Evolutionary conservation across 1,140 invertebrate genomes (phyloP), one percentile per base, ranked within the genome.

Genomic region (Subanguina moxae): DNA sequence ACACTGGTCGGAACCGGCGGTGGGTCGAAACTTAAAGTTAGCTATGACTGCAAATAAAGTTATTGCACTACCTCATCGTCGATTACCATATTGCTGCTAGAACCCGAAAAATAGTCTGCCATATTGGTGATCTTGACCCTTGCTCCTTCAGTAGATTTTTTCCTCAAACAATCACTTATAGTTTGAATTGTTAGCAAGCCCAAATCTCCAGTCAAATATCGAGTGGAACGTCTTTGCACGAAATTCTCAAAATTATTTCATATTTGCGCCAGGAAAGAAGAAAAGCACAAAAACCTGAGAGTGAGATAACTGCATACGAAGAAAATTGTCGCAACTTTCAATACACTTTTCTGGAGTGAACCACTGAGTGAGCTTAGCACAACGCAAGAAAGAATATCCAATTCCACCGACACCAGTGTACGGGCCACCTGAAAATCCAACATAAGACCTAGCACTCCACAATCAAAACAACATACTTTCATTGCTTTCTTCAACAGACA

Each of bases 81-180:
- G 19, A 74, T 74, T 21, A 57, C 65, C 42, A 46, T 23, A 38
- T 77, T 74, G 56, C 77, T 77, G 8, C 72, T 74, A 38, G 58
- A 30, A 0, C 25, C 1, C 0, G 27, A 45, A 52, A 74, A 57
- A 5, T n/a, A 17, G 8, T 28, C 56, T 15, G 73, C 23, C 76
- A 76, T 45, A 11, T 23, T 59, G 15, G n/a, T 23, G 57, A 72
- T n/a, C 1, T 38, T 59, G 1, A 21, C 23, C 19, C 21, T 23
- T 42, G 57, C 21, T 1, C 11, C 32, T n/a, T 52, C 46, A 9
- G 62, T 32, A 23, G 52, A 56, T 23, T 42, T 15, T 11, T 30
- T 56, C 13, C 19, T 25, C 25, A 76, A 23, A 17, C 64, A 25
- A 27, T 64, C 67, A 28, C 21, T 28, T 15, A 74, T n/a, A 11